A percentile compares a stretch with the other conserved stretches of the same genome.
These are phyloP conservation scores for Vireo altiloquus DNA, from an alignment of 2,113 vertebrate genomes.

Conservation along the genomic window DNA sequence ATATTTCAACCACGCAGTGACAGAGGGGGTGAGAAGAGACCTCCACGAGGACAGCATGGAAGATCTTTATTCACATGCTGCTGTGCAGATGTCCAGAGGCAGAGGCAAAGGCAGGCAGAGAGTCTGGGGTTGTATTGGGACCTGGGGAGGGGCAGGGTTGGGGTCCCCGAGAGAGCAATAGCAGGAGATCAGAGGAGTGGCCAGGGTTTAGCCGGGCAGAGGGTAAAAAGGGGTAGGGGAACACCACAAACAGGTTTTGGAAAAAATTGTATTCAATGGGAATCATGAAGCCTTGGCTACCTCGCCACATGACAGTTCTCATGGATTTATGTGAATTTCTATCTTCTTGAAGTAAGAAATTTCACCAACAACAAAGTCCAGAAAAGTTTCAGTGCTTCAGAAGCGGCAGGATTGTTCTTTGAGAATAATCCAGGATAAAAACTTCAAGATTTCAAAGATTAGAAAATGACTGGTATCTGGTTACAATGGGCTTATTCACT, in stretches of 20 bases:
- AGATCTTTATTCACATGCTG: too few species aligned
- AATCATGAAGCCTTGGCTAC: background rate
- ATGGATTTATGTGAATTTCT: background rate
- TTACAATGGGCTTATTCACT: background rate
- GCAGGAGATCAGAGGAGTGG: too few species aligned
- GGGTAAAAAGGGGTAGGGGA: too few species aligned
- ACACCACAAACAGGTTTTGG: background rate
- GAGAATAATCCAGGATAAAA: background rate
- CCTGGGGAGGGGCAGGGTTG: too few species aligned
- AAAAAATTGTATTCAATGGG: background rate
- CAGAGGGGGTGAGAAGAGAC: too few species aligned
- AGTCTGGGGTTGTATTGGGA: too few species aligned
- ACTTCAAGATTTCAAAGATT: background rate
- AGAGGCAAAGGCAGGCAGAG: too few species aligned
- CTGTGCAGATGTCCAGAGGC: too few species aligned
- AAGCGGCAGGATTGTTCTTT: background rate
- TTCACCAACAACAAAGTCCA: background rate
- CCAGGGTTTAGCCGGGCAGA: too few species aligned
- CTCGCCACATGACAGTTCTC: background rate
- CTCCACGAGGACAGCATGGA: too few species aligned
- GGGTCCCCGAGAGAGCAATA: too few species aligned
- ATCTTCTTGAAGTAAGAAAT: background rate
- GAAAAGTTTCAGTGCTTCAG: background rate
- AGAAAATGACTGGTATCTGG: background rate
- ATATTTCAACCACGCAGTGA: too few species aligned